Percentiles rank a stretch among this genome's conserved stretches.
phyloP scores from a whole-genome alignment of 2,797 vertebrate species.

The Typhlichthys subterraneus region DNA sequence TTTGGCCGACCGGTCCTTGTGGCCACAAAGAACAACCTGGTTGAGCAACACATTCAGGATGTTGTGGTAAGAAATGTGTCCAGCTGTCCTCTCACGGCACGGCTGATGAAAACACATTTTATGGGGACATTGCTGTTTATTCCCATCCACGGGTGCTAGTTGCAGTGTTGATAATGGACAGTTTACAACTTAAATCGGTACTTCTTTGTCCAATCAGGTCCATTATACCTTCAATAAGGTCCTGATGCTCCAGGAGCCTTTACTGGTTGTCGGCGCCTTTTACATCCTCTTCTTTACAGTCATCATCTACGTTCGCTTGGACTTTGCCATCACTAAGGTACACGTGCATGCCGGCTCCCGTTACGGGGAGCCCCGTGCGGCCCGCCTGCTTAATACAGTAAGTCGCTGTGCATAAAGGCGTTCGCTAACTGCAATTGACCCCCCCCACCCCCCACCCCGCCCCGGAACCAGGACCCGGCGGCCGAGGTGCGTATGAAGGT shows the following conservation, averaged over 20 bases:
- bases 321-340: slow-evolving; percentile 99
- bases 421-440: neutral
- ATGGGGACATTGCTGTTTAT: too few species aligned
- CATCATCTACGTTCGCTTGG: slow-evolving; percentile 95
- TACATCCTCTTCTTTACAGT: slow-evolving; percentile 98
- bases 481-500: slow-evolving; percentile 99
- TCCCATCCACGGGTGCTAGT: too few species aligned
- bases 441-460: neutral
- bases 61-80: slow-evolving; percentile 83
- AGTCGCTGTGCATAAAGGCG: too few species aligned
- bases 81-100: too few species aligned
- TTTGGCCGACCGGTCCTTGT: slow-evolving; percentile 95
- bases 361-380: neutral
- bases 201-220: slow-evolving; percentile 73
- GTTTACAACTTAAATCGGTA: neutral
- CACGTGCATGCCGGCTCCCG: neutral
- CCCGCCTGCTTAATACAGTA: neutral
- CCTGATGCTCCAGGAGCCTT: slow-evolving; percentile 97
- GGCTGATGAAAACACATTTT: too few species aligned
- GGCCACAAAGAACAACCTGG: slow-evolving; percentile 92
- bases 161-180: too few species aligned
- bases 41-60: slow-evolving; percentile 98
- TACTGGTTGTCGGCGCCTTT: slow-evolving; percentile 94
- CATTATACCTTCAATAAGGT: slow-evolving; percentile 98
- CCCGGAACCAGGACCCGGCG: slow-evolving; percentile 86